A percentile compares a stretch with the other conserved stretches of the same genome.
These are phyloP conservation scores for Alfaro cultratus DNA, from an alignment of 2,797 vertebrate genomes.

Conservation along the genomic window DNA sequence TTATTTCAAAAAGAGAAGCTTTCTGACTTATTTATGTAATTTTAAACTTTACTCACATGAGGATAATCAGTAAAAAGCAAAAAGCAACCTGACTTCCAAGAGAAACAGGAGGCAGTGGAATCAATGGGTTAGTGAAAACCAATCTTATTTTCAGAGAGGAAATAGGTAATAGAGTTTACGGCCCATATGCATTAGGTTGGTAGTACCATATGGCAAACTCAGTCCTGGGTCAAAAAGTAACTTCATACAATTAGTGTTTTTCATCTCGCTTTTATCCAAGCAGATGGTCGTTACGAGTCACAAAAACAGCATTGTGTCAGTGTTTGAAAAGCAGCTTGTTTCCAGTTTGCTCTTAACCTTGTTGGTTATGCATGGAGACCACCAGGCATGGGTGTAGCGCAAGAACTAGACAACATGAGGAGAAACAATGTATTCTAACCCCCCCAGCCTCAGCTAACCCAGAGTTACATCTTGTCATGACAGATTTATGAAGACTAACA, in stretches of 20 bases:
- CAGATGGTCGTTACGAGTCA: constrained; percentile 10
- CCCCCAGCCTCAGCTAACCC: constrained; percentile 9
- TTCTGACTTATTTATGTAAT: background rate
- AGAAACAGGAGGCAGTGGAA: constrained; percentile 30
- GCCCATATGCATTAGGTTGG: constrained; percentile 30
- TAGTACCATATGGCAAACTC: constrained; percentile 39
- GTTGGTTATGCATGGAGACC: constrained; percentile 36
- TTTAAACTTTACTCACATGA: background rate
- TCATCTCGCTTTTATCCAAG: constrained; percentile 15
- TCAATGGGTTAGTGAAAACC: constrained; percentile 38
- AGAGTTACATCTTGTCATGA: constrained; percentile 37
- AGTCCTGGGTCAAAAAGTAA: constrained; percentile 6
- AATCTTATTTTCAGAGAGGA: constrained; percentile 45
- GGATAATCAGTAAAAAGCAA: background rate
- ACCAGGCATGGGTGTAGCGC: constrained; percentile 29
- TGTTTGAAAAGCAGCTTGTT: constrained; percentile 20
- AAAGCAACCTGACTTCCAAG: background rate
- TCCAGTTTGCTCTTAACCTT: constrained; percentile 6
- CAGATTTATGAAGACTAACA: constrained; percentile 22
- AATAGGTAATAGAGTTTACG: constrained; percentile 14
- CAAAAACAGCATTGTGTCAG: constrained; percentile 1
- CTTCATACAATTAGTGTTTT: constrained; percentile 16
- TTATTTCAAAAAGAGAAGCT: background rate
- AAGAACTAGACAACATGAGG: constrained; percentile 28
- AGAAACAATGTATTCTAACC: constrained; percentile 38